Evolutionary conservation across 2,888 invertebrate species (phyloP).

Genomic region (Odontocerum albicorne): DNA sequence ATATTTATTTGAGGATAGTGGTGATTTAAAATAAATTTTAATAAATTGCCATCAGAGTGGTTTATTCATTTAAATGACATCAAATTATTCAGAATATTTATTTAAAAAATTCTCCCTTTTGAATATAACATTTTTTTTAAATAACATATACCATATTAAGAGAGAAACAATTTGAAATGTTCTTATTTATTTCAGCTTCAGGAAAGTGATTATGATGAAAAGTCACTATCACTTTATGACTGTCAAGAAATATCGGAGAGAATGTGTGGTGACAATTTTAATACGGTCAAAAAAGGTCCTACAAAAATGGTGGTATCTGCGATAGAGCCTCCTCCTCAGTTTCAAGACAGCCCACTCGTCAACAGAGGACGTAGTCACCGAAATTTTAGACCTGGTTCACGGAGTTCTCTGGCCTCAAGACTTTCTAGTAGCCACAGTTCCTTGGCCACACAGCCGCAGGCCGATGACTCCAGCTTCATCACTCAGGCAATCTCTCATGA

Average conservation of each 20-base stretch:
- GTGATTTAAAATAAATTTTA: too few species aligned
- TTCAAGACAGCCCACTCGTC: constrained; percentile 43
- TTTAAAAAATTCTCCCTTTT: neutral
- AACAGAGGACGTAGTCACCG: constrained; percentile 12
- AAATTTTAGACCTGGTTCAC: constrained; percentile 66
- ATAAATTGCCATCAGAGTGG: too few species aligned
- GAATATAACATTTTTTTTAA: neutral
- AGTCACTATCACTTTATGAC: constrained; percentile 76
- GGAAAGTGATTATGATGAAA: constrained; percentile 80
- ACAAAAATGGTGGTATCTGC: constrained; percentile 63
- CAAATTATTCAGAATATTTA: too few species aligned
- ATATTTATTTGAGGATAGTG: too few species aligned
- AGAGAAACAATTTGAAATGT: neutral
- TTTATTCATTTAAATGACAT: too few species aligned
- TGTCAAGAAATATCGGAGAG: constrained; percentile 76
- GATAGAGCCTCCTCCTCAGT: constrained; percentile 84
- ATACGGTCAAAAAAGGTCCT: constrained; percentile 80
- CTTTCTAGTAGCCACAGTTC: constrained; percentile 86
- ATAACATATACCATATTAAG: neutral
- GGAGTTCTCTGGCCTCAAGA: constrained; percentile 75
- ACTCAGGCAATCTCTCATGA: constrained; percentile 89
- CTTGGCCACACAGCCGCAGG: constrained; percentile 72
- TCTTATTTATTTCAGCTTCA: constrained; percentile 60
- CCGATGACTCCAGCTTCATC: constrained; percentile 83
- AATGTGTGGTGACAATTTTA: constrained; percentile 81